Percentiles rank a stretch among this genome's conserved stretches.
These are phyloP conservation scores for Nomada flava DNA, from an alignment of 2,888 invertebrate species.

Conservation along the genomic window DNA sequence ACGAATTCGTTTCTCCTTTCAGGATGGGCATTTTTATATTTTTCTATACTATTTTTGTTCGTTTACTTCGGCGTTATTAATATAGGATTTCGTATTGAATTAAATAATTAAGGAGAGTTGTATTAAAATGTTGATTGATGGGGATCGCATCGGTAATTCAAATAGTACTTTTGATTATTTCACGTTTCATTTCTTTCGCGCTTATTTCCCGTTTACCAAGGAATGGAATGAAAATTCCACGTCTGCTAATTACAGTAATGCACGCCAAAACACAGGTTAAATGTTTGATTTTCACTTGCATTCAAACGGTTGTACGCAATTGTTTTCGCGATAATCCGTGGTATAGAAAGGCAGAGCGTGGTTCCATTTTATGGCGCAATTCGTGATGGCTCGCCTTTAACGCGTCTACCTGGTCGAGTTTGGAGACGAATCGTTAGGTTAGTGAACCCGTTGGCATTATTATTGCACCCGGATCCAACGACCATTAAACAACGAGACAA, in stretches of 20 bases:
- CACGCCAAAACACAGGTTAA: no score
- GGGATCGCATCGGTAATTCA: no score
- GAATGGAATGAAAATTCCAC: no score
- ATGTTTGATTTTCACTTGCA: no score
- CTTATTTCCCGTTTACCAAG: no score
- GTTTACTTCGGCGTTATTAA: no score
- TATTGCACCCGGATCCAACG: constrained; percentile 64
- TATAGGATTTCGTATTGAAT: no score
- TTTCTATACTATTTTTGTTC: not conserved
- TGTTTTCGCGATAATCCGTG: not conserved
- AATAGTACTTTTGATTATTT: no score
- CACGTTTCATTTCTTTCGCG: no score
- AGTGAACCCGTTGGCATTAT: constrained; percentile 64
- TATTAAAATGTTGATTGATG: no score
- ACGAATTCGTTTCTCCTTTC: not conserved
- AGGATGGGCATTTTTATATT: not conserved
- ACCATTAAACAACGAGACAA: constrained; percentile 62
- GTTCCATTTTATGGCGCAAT: not conserved
- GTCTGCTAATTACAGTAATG: no score
- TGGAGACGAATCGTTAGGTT: constrained; percentile 63
- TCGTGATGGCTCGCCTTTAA: constrained; percentile 60
- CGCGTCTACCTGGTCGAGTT: constrained; percentile 47
- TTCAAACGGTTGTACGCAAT: not conserved
- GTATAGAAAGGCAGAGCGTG: not conserved
- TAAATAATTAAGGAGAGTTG: no score